Conservation (phyloP, 2,113 vertebrate genomes). For the Raphicerus campestris region DNA sequence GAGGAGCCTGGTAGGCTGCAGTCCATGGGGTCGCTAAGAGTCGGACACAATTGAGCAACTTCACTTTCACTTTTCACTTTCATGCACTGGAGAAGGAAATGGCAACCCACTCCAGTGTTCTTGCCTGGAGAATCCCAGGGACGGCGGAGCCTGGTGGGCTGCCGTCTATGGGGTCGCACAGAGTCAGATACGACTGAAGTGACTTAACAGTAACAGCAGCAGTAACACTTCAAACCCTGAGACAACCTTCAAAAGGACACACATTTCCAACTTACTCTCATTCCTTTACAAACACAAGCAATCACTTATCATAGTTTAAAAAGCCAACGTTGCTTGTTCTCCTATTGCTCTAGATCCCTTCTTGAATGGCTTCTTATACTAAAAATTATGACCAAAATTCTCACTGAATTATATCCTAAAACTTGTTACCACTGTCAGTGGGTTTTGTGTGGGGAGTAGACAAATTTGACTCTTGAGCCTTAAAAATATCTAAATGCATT, state of each 20-base stretch:
- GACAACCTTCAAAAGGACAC: constrained; percentile 16
- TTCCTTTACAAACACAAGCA: background rate
- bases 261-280: constrained; percentile 14
- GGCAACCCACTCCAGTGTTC: no score
- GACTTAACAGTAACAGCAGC: no score
- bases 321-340: background rate
- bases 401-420: background rate
- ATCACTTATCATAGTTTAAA: background rate
- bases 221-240: background rate
- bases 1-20: no score
- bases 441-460: background rate
- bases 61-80: no score
- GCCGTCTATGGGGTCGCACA: no score
- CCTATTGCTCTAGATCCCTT: background rate
- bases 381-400: constrained; percentile 24
- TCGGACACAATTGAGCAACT: no score
- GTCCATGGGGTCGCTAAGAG: no score
- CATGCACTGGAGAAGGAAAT: no score
- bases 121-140: no score
- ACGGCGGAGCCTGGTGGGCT: no score
- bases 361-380: background rate
- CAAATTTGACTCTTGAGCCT: constrained; percentile 14
- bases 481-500: constrained; percentile 20
- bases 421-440: background rate
- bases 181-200: no score